Evolutionary conservation across 2,888 invertebrate genomes (phyloP), one percentile per base, ranked within the genome.

Genomic region (Acleris laterana): DNA sequence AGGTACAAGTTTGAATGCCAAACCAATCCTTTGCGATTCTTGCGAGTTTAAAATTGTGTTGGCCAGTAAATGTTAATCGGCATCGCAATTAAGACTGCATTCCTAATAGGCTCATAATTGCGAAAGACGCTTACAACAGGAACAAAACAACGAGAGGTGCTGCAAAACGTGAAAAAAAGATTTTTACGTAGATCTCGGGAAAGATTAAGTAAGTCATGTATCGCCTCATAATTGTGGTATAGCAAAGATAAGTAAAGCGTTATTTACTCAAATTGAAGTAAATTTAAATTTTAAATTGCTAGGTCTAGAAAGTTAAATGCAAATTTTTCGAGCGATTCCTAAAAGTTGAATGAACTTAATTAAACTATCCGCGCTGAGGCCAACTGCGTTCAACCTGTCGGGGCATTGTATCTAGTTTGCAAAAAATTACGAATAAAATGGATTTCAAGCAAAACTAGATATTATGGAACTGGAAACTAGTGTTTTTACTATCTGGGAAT

Each of bases 331-430:
- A 32, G 25, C 56, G 52, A 59, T 20, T 48, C 77, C 76, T 78
- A 80, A 81, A 84, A 74, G 91, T 88, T 89, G 83, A 88, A 85
- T 78, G 84, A 90, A 89, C 89, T 84, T 81, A 79, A 80, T 78
- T 76, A 79, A 75, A 71, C 78, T 77, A 74, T 74, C 71, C 73
- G 64, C 65, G 52, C 62, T 78, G 77, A 83, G 80, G 38, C 38
- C 38, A 38, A 38, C 13, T 76, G 85, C 79, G 84, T 85, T 81
- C 82, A 76, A 81, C 77, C 77, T 70, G 69, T 76, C 20, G 49
- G 55, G 32, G 60, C 38, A 38, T 38, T 38, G 38, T 38, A 61
- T 42, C 60, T 65, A 65, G 87, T 88, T 90, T 86, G 85, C 22
- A 49, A 60, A 65, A 60, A 49, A 55, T 49, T 49, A 49, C 65